phyloP scores from a whole-genome alignment of 2,113 vertebrate species.

The Albula goreensis region DNA sequence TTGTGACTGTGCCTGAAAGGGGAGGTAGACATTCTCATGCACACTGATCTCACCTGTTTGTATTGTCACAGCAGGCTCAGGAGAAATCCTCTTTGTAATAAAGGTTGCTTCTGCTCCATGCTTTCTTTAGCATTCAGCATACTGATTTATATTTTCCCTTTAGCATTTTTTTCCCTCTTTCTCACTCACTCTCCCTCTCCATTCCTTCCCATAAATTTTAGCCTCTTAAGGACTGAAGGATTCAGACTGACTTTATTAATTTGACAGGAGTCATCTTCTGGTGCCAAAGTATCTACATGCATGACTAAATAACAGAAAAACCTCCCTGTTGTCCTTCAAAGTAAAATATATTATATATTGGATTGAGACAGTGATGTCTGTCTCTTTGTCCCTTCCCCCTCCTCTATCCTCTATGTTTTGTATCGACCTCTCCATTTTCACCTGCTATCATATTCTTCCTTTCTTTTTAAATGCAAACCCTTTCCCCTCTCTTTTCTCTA shows the following conservation, averaged over 20 bases:
- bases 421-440: constrained; percentile 19
- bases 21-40: not conserved
- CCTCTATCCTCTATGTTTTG: constrained; percentile 51
- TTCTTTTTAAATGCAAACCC: constrained; percentile 19
- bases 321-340: too few relatives aligned
- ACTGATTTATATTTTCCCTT: not conserved
- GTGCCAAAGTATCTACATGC: too few relatives aligned
- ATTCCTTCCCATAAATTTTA: not conserved
- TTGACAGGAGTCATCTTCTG: not conserved
- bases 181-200: not conserved
- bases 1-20: not conserved
- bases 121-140: not conserved
- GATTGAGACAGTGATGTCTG: not conserved
- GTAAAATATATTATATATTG: too few relatives aligned
- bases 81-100: not conserved
- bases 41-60: not conserved
- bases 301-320: too few relatives aligned
- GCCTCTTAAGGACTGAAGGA: not conserved
- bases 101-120: not conserved
- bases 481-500: not conserved
- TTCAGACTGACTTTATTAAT: not conserved
- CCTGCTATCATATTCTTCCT: not conserved
- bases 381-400: constrained; percentile 36
- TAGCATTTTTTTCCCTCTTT: not conserved
- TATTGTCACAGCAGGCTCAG: not conserved